These are phyloP conservation scores for Melanaphis sacchari DNA, from an alignment of 1,140 invertebrate species.

Conservation along the genomic window DNA sequence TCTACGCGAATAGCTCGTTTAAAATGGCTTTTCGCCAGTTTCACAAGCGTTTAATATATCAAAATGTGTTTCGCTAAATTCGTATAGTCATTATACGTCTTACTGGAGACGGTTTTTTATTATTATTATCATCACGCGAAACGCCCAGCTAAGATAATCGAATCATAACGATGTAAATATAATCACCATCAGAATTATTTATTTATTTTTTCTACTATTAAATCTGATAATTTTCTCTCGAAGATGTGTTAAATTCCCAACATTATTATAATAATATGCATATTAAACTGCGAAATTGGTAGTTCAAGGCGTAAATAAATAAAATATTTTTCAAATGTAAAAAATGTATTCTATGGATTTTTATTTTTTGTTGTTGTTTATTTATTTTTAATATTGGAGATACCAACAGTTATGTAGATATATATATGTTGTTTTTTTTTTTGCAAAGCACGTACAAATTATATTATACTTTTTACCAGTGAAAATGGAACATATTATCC, in stretches of 20 bases:
- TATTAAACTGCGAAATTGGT: neutral
- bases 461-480: neutral
- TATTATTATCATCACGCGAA: neutral
- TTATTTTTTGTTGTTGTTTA: neutral
- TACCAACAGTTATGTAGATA: neutral
- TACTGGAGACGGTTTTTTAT: neutral
- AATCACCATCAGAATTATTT: neutral
- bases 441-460: neutral
- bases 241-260: neutral
- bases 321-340: neutral
- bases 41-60: neutral
- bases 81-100: neutral
- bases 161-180: neutral
- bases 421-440: neutral
- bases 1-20: neutral
- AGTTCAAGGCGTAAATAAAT: neutral
- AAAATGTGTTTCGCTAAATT: neutral
- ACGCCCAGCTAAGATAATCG: neutral
- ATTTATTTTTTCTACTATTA: neutral
- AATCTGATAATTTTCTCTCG: neutral
- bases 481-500: neutral
- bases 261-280: neutral
- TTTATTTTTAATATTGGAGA: neutral
- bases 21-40: slow-evolving; percentile 3
- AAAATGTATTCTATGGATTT: neutral